Percentiles rank a stretch among this genome's conserved stretches.
These are phyloP conservation scores for Pachypanchax playfairii DNA, from an alignment of 2,113 vertebrate species.

Conservation along the genomic window DNA sequence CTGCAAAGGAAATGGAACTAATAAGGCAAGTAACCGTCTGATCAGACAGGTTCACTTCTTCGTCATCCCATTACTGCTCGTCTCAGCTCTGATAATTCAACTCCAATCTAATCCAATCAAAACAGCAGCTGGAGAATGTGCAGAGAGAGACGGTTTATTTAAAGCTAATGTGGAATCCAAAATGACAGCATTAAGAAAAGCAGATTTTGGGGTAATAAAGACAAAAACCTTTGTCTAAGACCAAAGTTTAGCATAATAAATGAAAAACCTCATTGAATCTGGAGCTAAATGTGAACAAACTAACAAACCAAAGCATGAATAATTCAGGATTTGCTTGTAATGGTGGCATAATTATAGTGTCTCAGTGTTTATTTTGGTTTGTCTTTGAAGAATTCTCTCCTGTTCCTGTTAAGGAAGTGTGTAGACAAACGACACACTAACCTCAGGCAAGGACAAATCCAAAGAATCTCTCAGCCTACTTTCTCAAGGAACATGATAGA, in stretches of 20 bases:
- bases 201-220: background rate
- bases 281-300: background rate
- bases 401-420: constrained; percentile 23
- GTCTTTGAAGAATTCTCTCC: constrained; percentile 25
- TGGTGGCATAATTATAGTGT: constrained; percentile 15
- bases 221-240: constrained; percentile 2
- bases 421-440: constrained; percentile 44
- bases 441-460: constrained; percentile 56
- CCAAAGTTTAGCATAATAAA: background rate
- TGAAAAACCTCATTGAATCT: background rate
- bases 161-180: constrained; percentile 29
- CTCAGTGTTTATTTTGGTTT: constrained; percentile 33
- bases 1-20: constrained; percentile 45
- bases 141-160: constrained; percentile 49
- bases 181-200: constrained; percentile 11
- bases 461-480: constrained; percentile 58
- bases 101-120: constrained; percentile 60
- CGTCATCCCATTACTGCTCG: constrained; percentile 53
- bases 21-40: constrained; percentile 66
- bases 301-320: background rate
- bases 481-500: constrained; percentile 50
- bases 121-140: constrained; percentile 55
- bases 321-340: constrained; percentile 20
- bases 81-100: constrained; percentile 58
- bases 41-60: constrained; percentile 46